A percentile compares a stretch with the other conserved stretches of the same genome.
These are phyloP conservation scores for Muscicapa comitata DNA, from an alignment of 2,797 vertebrate genomes.

Conservation along the genomic window DNA sequence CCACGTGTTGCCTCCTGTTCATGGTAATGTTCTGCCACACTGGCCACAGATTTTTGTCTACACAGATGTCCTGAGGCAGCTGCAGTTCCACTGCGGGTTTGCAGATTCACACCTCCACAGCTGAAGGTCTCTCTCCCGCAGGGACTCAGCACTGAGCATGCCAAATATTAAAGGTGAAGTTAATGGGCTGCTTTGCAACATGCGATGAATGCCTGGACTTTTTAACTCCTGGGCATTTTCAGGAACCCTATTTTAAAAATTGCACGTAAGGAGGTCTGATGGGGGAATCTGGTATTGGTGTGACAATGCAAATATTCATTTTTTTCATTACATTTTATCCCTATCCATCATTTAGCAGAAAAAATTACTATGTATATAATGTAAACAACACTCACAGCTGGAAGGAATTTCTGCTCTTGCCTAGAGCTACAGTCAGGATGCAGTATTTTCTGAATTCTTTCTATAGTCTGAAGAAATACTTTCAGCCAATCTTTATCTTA, in stretches of 20 bases:
- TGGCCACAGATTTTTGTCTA: background rate
- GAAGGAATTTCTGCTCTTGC: background rate
- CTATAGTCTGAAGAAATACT: background rate
- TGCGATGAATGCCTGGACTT: background rate
- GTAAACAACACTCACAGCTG: background rate
- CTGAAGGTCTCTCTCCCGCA: background rate
- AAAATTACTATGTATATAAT: background rate
- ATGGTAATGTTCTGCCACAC: background rate
- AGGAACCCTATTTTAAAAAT: background rate
- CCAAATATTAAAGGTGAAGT: background rate
- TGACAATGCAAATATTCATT: background rate
- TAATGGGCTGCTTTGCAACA: background rate
- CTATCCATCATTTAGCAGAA: background rate
- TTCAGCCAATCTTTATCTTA: background rate
- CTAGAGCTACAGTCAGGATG: background rate
- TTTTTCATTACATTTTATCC: background rate
- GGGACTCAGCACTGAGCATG: background rate
- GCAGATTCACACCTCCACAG: background rate
- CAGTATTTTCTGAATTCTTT: background rate
- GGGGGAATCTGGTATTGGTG: background rate
- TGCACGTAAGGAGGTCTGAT: background rate
- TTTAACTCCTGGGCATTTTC: background rate
- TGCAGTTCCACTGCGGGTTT: background rate
- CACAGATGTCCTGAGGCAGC: background rate
- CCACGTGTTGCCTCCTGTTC: background rate